These are phyloP conservation scores for Drosophila fuyamai DNA, from an alignment of 1,140 invertebrate species.

Conservation along the genomic window DNA sequence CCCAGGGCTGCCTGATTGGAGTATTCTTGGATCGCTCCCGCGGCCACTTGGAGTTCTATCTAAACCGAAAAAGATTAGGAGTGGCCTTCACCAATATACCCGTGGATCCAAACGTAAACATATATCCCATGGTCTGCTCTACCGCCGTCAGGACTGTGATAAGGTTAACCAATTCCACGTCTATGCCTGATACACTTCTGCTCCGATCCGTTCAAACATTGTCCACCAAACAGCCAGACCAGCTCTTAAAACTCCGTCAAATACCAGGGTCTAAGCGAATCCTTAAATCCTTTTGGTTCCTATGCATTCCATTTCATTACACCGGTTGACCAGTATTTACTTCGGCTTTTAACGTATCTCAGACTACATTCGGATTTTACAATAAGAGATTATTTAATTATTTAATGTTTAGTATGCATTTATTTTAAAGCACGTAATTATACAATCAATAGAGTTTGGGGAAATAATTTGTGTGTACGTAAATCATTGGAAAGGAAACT, in stretches of 20 bases:
- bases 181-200: constrained; percentile 72
- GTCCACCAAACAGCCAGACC: constrained; percentile 45
- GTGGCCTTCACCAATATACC: constrained; percentile 78
- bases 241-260: constrained; percentile 54
- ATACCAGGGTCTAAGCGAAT: constrained; percentile 68
- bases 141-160: constrained; percentile 90
- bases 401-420: constrained; percentile 44
- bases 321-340: neutral
- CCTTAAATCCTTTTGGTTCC: constrained; percentile 65
- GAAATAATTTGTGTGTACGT: constrained; percentile 36
- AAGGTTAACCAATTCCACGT: constrained; percentile 87
- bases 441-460: constrained; percentile 39
- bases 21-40: constrained; percentile 90
- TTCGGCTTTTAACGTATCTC: neutral
- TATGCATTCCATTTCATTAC: constrained; percentile 9
- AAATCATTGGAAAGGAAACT: constrained; percentile 29
- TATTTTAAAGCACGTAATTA: constrained; percentile 67
- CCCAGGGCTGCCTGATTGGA: constrained; percentile 87
- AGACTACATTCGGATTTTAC: too few relatives aligned
- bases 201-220: constrained; percentile 64
- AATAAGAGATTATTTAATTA: too few relatives aligned
- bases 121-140: constrained; percentile 91
- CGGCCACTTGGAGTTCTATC: constrained; percentile 90
- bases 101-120: constrained; percentile 79
- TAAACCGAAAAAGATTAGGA: constrained; percentile 86